These are phyloP conservation scores for Neostethus bicornis DNA, from an alignment of 2,797 vertebrate genomes.

Conservation along the genomic window DNA sequence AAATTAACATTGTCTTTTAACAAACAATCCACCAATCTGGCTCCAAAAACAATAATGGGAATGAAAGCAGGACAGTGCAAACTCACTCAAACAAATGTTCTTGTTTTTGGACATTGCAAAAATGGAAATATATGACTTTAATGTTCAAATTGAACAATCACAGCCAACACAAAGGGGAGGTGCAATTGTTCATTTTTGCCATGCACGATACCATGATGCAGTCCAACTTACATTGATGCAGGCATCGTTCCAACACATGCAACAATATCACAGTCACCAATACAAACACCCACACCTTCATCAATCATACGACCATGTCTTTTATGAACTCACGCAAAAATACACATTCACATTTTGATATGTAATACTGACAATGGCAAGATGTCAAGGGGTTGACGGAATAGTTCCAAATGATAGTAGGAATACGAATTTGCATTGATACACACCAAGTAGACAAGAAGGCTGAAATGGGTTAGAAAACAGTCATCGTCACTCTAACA, in stretches of 20 bases:
- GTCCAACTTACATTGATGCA: constrained; percentile 56
- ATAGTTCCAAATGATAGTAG: constrained; percentile 58
- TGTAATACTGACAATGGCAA: constrained; percentile 52
- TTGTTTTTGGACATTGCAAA: constrained; percentile 37
- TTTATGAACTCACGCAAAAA: constrained; percentile 41
- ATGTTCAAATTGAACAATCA: constrained; percentile 45
- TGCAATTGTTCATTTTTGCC: constrained; percentile 44
- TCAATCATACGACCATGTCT: constrained; percentile 28
- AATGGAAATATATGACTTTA: constrained; percentile 32
- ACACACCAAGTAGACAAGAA: constrained; percentile 86
- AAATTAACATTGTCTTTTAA: constrained; percentile 35
- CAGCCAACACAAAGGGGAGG: constrained; percentile 33
- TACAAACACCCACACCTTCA: constrained; percentile 27
- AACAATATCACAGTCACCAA: constrained; percentile 41
- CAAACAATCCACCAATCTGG: constrained; percentile 23
- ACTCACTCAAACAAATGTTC: constrained; percentile 34
- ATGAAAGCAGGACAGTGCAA: constrained; percentile 36
- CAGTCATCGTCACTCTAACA: constrained; percentile 82
- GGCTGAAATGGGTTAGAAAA: constrained; percentile 76
- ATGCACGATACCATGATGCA: constrained; percentile 58
- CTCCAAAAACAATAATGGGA: constrained; percentile 32
- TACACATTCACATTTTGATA: constrained; percentile 39
- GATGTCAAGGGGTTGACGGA: constrained; percentile 56
- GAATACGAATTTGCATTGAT: constrained; percentile 64
- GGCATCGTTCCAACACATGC: constrained; percentile 61